phyloP scores from a whole-genome alignment of 2,797 vertebrate species.

The Stomatorhinus walkeri region DNA sequence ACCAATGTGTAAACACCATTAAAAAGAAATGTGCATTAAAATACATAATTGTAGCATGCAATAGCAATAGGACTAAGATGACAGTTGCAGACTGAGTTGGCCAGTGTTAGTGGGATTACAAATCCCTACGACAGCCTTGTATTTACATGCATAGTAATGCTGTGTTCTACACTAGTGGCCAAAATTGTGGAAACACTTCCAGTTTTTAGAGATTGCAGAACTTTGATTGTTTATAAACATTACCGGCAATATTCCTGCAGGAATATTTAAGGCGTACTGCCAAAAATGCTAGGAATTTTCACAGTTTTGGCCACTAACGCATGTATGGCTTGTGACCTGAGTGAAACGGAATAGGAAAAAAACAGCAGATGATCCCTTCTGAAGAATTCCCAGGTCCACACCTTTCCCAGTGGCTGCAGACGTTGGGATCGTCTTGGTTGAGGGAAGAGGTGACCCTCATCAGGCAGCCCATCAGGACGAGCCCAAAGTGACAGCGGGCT shows the following conservation, averaged over 20 bases:
- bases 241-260: background rate
- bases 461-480: constrained; percentile 59
- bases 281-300: background rate
- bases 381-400: constrained; percentile 43
- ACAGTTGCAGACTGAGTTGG: background rate
- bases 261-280: background rate
- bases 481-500: constrained; percentile 44
- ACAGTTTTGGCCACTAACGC: background rate
- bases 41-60: background rate
- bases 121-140: background rate
- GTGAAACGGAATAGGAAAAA: background rate
- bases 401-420: constrained; percentile 99
- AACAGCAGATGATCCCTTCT: background rate
- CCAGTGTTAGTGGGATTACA: background rate
- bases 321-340: background rate
- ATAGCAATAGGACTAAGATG: background rate
- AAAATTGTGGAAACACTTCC: background rate
- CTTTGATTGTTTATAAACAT: background rate
- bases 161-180: background rate
- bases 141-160: background rate
- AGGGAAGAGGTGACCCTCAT: constrained; percentile 61
- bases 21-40: background rate
- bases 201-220: background rate
- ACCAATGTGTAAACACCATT: background rate
- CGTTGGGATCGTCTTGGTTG: constrained; percentile 91